These are phyloP conservation scores for Leucosticte australis DNA, from an alignment of 2,113 vertebrate species.

Conservation along the genomic window DNA sequence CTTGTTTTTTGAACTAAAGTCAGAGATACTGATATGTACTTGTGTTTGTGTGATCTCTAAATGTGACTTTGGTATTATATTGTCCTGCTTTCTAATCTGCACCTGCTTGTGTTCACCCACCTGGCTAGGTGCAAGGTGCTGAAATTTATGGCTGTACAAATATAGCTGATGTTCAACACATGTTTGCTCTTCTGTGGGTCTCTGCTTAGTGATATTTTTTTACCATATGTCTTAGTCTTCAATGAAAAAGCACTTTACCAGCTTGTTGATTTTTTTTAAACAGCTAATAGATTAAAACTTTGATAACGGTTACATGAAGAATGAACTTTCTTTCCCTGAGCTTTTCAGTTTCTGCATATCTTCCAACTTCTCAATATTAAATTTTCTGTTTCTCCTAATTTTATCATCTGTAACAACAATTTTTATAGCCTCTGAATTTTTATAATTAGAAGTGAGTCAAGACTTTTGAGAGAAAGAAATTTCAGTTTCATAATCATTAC, in stretches of 20 bases:
- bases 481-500: background rate
- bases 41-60: background rate
- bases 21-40: background rate
- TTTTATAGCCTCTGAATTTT: background rate
- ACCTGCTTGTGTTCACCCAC: background rate
- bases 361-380: background rate
- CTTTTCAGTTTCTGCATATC: background rate
- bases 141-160: background rate
- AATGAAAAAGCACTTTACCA: background rate
- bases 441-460: background rate
- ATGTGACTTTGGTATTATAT: background rate
- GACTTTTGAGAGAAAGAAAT: background rate
- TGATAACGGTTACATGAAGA: background rate
- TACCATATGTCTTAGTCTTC: slow-evolving; percentile 2
- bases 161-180: background rate
- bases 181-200: background rate
- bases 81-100: background rate
- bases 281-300: background rate
- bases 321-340: background rate
- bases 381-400: background rate
- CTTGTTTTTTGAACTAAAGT: background rate
- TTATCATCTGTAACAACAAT: background rate
- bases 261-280: background rate
- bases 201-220: slow-evolving; percentile 34
- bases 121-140: background rate